Evolutionary conservation across 2,797 vertebrate species (phyloP).

Genomic region (Hydrolagus colliei): DNA sequence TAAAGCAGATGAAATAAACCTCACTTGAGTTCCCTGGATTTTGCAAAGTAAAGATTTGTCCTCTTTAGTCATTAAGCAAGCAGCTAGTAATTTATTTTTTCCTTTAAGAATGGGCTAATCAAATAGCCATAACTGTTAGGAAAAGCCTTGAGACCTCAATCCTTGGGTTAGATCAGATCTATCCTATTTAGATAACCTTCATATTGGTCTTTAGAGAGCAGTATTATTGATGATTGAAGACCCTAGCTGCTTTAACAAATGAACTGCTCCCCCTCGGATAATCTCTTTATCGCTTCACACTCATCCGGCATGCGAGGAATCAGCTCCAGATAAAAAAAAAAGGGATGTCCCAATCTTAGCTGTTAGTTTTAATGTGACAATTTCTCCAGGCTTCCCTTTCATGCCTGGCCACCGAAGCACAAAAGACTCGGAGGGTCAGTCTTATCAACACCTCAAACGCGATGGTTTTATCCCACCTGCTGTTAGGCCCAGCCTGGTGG

Average conservation of each 20-base stretch:
- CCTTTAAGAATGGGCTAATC: conserved; percentile 25
- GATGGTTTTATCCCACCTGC: conserved; percentile 10
- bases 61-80: conserved; percentile 28
- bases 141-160: conserved; percentile 31
- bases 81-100: conserved; percentile 27
- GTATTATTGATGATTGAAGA: conserved; percentile 50
- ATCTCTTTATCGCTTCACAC: conserved; percentile 61
- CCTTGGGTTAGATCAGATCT: conserved; percentile 49
- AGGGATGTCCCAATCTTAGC: conserved; percentile 41
- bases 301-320: conserved; percentile 43
- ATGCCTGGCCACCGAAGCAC: conserved; percentile 34
- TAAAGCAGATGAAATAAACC: conserved; percentile 30
- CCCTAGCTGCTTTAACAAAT: conserved; percentile 49
- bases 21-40: neutral
- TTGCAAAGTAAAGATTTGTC: conserved; percentile 29
- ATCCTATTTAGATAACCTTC: conserved; percentile 64
- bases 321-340: neutral
- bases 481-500: conserved; percentile 35
- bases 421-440: conserved; percentile 34
- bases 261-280: conserved; percentile 52
- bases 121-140: conserved; percentile 30
- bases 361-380: conserved; percentile 48
- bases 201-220: conserved; percentile 52
- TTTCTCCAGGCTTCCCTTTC: conserved; percentile 34
- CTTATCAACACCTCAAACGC: conserved; percentile 42